phyloP scores from a whole-genome alignment of 1,140 invertebrate species.

The Adelges cooleyi region DNA sequence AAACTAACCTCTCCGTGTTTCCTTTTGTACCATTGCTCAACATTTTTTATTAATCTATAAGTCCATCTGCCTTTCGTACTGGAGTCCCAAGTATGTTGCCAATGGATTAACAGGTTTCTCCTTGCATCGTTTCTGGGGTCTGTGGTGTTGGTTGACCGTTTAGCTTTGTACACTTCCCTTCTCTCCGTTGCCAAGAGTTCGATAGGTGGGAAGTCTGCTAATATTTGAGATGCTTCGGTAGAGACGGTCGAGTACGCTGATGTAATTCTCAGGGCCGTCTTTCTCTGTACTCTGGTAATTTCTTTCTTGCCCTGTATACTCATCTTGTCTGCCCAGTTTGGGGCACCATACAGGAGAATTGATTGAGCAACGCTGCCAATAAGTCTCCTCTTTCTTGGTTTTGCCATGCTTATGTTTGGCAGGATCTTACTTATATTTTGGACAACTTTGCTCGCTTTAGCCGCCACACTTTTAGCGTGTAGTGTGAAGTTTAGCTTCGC shows the following conservation, averaged over 20 bases:
- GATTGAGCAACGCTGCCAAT: not conserved
- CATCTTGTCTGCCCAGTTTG: too few relatives aligned
- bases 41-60: not conserved
- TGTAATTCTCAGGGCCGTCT: not conserved
- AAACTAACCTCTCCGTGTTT: not conserved
- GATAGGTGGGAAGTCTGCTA: not conserved
- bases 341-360: not conserved
- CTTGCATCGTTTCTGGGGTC: not conserved
- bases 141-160: too few relatives aligned
- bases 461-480: not conserved
- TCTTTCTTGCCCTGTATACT: not conserved
- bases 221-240: not conserved
- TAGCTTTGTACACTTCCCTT: not conserved
- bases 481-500: not conserved
- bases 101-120: not conserved
- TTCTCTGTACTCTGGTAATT: not conserved
- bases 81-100: not conserved
- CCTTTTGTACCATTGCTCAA: not conserved
- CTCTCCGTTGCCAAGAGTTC: not conserved
- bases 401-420: not conserved
- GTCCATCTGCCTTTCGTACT: not conserved
- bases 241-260: not conserved
- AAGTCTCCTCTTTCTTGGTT: not conserved
- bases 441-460: not conserved
- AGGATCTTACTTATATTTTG: not conserved